phyloP scores from a whole-genome alignment of 2,888 invertebrate genomes.

The Caenorhabditis wallacei region DNA sequence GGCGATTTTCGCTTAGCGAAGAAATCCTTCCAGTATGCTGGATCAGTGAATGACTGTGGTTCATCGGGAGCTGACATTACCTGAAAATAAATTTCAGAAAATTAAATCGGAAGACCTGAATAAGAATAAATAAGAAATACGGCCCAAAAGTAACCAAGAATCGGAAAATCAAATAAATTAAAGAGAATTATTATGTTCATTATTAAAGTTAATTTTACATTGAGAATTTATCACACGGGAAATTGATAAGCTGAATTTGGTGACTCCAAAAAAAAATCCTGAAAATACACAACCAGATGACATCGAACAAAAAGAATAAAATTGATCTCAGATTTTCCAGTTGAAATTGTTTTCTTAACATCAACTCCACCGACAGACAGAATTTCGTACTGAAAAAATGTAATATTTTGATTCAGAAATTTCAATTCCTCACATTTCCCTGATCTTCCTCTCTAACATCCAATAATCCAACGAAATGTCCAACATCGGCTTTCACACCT shows the following conservation, averaged over 20 bases:
- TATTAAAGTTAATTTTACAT: conserved; percentile 10
- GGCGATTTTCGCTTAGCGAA: conserved; percentile 76
- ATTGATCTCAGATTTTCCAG: conserved; percentile 62
- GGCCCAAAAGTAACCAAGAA: conserved; percentile 4
- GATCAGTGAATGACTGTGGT: conserved; percentile 76
- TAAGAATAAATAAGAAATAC: background rate
- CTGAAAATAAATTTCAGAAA: conserved; percentile 1
- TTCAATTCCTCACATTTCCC: conserved; percentile 63
- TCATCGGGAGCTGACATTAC: conserved; percentile 47
- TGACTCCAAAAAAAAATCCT: conserved; percentile 21
- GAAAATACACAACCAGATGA: conserved; percentile 28
- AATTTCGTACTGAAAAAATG: conserved; percentile 38
- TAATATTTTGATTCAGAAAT: background rate
- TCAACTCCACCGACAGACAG: conserved; percentile 40
- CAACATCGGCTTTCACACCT: conserved; percentile 90
- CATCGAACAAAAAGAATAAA: conserved; percentile 6
- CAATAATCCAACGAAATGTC: conserved; percentile 89
- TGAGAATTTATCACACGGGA: conserved; percentile 23
- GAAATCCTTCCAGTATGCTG: conserved; percentile 81
- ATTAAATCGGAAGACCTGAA: background rate
- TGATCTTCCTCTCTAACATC: conserved; percentile 86
- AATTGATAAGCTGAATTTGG: conserved; percentile 18
- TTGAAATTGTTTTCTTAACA: conserved; percentile 36
- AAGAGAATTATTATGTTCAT: conserved; percentile 2
- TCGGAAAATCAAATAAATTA: background rate